These are phyloP conservation scores for Dicrostonyx torquatus DNA, from an alignment of 2,797 vertebrate species.

Conservation along the genomic window DNA sequence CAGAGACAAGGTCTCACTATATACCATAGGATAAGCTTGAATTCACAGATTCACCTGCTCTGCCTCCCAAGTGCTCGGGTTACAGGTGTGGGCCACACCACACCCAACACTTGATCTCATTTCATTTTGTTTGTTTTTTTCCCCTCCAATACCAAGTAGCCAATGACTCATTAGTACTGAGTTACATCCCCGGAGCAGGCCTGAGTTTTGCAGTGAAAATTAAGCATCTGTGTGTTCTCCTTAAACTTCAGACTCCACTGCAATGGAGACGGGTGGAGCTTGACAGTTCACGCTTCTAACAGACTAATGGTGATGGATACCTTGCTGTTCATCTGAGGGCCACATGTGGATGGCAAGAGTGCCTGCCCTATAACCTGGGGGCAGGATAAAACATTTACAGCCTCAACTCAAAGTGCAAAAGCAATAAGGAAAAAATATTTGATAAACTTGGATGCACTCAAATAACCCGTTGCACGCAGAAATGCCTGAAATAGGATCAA, in stretches of 20 bases:
- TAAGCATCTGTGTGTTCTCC: neutral
- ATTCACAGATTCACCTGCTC: neutral
- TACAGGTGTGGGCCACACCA: neutral
- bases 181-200: neutral
- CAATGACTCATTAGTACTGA: constrained; percentile 11
- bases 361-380: neutral
- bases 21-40: neutral
- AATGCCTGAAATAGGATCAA: constrained; percentile 37
- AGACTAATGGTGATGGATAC: neutral
- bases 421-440: constrained; percentile 43
- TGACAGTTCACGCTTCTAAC: neutral
- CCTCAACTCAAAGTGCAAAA: constrained; percentile 61
- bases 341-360: neutral
- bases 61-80: neutral
- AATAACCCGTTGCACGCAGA: constrained; percentile 46
- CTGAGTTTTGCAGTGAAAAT: constrained; percentile 47
- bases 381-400: constrained; percentile 39
- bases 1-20: neutral
- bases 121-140: constrained; percentile 46
- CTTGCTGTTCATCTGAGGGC: neutral
- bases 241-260: constrained; percentile 46
- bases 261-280: neutral
- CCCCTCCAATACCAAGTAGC: neutral
- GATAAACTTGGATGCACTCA: constrained; percentile 36
- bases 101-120: neutral